A percentile compares a stretch with the other conserved stretches of the same genome.
phyloP scores from a whole-genome alignment of 2,888 invertebrate genomes.

The Chirona hameri region DNA sequence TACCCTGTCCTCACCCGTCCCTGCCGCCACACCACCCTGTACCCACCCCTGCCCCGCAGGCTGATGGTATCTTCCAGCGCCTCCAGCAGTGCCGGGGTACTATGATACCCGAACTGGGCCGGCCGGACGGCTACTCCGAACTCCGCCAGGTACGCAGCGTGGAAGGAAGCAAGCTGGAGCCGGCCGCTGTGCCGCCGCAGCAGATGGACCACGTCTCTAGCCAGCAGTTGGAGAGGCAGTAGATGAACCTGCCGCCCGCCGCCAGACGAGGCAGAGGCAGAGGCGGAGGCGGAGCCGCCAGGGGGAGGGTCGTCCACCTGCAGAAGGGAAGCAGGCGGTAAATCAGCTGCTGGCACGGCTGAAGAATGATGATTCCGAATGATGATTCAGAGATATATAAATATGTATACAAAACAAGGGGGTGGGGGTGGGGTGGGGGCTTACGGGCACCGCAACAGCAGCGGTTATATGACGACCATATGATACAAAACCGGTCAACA shows the following conservation, averaged over 20 bases:
- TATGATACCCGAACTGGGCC: slow-evolving; percentile 54
- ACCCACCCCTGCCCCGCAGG: slow-evolving; percentile 50
- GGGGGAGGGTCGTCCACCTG: slow-evolving; percentile 13
- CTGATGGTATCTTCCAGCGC: slow-evolving; percentile 55
- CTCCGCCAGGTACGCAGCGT: slow-evolving; percentile 48
- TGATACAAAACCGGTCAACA: too few species aligned
- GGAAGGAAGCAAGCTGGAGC: slow-evolving; percentile 47
- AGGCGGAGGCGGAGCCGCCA: too few species aligned
- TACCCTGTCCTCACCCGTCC: slow-evolving; percentile 44
- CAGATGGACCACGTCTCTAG: slow-evolving; percentile 54
- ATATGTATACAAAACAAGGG: too few species aligned
- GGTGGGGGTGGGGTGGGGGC: too few species aligned
- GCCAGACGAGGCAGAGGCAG: not conserved
- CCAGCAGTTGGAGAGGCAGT: slow-evolving; percentile 53
- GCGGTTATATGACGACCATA: too few species aligned
- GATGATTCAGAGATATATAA: too few species aligned
- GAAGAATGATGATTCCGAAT: too few species aligned
- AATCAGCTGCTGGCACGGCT: not conserved
- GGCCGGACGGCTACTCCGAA: slow-evolving; percentile 50
- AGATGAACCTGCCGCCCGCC: slow-evolving; percentile 47
- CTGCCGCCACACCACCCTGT: slow-evolving; percentile 50
- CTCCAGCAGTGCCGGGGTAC: slow-evolving; percentile 53
- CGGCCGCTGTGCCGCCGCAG: slow-evolving; percentile 52
- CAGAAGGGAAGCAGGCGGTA: not conserved
- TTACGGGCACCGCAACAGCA: too few species aligned